Conservation (phyloP, 2,888 invertebrate species). For the Leptothorax acervorum region DNA sequence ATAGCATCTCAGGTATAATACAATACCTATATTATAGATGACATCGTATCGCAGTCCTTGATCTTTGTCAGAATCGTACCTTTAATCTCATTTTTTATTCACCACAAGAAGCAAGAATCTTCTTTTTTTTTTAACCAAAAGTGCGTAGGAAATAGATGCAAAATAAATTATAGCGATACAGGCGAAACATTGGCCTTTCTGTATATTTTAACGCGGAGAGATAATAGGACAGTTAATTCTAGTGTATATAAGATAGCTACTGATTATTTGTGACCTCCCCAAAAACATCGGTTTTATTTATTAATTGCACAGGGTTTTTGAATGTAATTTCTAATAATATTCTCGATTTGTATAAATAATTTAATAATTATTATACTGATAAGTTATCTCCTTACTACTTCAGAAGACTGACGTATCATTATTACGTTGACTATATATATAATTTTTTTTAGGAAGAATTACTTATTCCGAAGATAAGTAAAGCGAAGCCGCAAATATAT, state of each 20-base stretch:
- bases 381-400: too few relatives aligned
- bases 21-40: conserved; percentile 1
- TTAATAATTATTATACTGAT: neutral
- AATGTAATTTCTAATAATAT: neutral
- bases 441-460: too few relatives aligned
- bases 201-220: neutral
- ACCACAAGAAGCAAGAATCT: too few relatives aligned
- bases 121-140: too few relatives aligned
- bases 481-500: too few relatives aligned
- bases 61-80: neutral
- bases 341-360: neutral
- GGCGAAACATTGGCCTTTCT: neutral
- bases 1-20: neutral
- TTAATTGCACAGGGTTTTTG: neutral
- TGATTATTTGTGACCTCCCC: neutral
- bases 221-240: neutral
- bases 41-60: neutral
- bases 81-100: neutral
- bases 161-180: neutral
- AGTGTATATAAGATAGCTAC: neutral
- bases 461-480: too few relatives aligned
- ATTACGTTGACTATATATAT: too few relatives aligned
- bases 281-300: neutral
- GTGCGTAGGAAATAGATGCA: too few relatives aligned
- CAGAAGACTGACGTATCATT: too few relatives aligned